Evolutionary conservation across 2,797 vertebrate species (phyloP).

Genomic region (Glyptemys insculpta): DNA sequence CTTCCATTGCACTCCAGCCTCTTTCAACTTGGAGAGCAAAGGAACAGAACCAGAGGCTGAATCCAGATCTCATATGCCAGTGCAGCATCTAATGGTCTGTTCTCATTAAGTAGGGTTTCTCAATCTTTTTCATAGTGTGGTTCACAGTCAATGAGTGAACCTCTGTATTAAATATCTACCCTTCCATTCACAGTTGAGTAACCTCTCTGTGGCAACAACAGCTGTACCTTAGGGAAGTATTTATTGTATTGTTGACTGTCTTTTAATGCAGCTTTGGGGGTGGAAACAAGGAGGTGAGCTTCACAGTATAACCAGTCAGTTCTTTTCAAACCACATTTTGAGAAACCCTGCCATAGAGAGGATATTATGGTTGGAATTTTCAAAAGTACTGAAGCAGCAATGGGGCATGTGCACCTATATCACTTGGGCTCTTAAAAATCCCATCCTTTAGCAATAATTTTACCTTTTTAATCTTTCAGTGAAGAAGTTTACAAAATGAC

Average conservation of each 20-base stretch:
- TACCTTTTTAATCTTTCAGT: neutral
- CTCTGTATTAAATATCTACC: too few relatives aligned
- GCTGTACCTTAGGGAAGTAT: neutral
- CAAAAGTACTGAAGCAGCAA: neutral
- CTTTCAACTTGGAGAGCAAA: neutral
- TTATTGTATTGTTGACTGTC: neutral
- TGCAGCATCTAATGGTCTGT: neutral
- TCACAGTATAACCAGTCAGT: neutral
- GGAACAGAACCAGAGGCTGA: conserved; percentile 22
- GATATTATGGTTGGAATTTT: neutral
- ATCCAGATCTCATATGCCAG: conserved; percentile 18
- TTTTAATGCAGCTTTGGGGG: neutral
- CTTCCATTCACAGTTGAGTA: neutral
- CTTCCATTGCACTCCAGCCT: neutral
- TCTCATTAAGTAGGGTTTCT: neutral
- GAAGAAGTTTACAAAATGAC: neutral
- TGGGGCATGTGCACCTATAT: neutral
- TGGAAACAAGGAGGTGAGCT: neutral
- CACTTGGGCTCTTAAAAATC: neutral
- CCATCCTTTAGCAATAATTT: neutral
- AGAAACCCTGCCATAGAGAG: neutral
- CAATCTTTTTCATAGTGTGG: neutral
- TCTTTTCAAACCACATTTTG: neutral
- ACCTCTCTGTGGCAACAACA: neutral
- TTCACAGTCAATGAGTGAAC: neutral